Base-by-base conservation (phyloP, 30 jellyfish, hydroid and myxozoan genomes). In the Turritopsis rubra region DNA sequence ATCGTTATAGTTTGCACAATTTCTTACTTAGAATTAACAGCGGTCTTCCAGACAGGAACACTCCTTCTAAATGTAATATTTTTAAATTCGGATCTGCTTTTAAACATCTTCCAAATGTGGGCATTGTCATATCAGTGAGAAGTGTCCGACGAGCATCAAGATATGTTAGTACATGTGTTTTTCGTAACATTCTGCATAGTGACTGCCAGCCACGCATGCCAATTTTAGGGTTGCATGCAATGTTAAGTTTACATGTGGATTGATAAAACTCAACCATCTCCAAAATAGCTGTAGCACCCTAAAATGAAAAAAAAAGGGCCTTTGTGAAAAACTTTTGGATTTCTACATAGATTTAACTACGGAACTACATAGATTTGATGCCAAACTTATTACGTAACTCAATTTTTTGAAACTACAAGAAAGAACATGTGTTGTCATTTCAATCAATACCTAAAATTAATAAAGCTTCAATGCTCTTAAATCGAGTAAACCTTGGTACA, bases 151-250 rank as follows among this genome's bases (percentile, higher is more conserved):
- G 78, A 30, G 97, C 96, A 83, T 94, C 96, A 52, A 94, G 53
- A 75, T 90, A 85, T n/a, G 87, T 60, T 72, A 94, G 65, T 26
- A 96, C 86, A 1, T 96, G 97, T 0, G 99, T 89, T 78, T 88
- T 88, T 25, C 96, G 90, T 18, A 94, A 65, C 97, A 94, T 89
- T 18, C 96, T 88, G 73, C 97, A 94, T 54, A 88, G 72, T 52
- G 97, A 81, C 41, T 89, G 97, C 99, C 99, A 94, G 25, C 99
- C 99, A 21, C 99, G 88, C 75, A 82, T 72, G n/a, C 99, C 96
- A 75, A 94, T 89, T 82, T 84, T 89, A 25, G 96, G 97, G 54
- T 94, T 94, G 84, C 97, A 80, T 0, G 97, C 91, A 1, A 94
- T 79, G 72, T 81, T 89, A n/a, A 94, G 65, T 84, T 88, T 86